Evolutionary conservation across 2,113 vertebrate species (phyloP), one percentile per base, ranked within the genome.

Genomic region (Callopanchax toddi): DNA sequence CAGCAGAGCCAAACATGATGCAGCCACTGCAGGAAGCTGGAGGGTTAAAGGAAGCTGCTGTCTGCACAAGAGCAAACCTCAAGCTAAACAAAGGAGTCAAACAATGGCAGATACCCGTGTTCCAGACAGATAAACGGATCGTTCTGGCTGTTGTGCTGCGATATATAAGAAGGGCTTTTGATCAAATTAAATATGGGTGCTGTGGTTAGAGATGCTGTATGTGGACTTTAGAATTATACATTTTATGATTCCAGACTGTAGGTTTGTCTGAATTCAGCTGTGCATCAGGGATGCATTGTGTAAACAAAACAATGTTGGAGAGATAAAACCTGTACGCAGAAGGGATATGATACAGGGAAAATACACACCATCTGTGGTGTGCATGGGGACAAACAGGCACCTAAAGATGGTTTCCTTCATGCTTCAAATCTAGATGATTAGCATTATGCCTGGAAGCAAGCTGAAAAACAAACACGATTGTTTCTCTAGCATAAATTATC

Each of bases 31-130:
- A 49, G 75, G 65, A 48, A 52, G 60, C 67, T 63, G 39, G 50
- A 60, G 66, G 65, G 74, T 72, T 82, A 81, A 79, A 82, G 60
- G 60, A 76, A 67, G 64, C 32, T 26, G 52, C 79, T 80, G 68
- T 76, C 48, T 66, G 44, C 46, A 62, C 62, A 74, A 55, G 69
- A 76, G 46, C 49, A 82, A 59, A 72, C 61, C 60, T 78, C 42
- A 52, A 71, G 56, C 6, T 6, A 78, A 69, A 85, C 80, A 83
- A 78, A 60, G 45, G 61, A 73, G 49, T 69, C 67, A 78, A 60
- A 53, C 70, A 65, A 48, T 29, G 9, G 22, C 63, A 68, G 39
- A 64, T 49, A 6, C 58, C 58, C 48, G 32, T 55, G 74, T 51
- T 58, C 44, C 60, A 44, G 36, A 39, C 40, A 37, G 50, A 76